Percentiles rank a stretch among this genome's conserved stretches.
Conservation (phyloP, 1,140 invertebrate species). For the Brachionus paranguensis region DNA sequence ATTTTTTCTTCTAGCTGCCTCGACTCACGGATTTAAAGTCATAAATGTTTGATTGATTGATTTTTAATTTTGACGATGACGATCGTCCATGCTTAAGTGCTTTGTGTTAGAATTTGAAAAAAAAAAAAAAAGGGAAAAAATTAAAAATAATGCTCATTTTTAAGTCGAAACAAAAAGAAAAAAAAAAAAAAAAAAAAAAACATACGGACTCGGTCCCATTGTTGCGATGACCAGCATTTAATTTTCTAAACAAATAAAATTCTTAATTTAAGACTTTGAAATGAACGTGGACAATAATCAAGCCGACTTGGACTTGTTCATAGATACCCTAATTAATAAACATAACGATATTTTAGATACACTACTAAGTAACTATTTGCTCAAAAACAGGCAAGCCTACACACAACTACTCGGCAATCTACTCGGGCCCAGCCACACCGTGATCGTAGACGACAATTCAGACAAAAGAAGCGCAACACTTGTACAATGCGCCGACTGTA, state of each 20-base stretch:
- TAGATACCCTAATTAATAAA: not conserved
- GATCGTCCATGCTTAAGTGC: not conserved
- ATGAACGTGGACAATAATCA: not conserved
- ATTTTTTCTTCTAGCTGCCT: too few relatives aligned
- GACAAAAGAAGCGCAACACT: not conserved
- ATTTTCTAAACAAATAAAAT: not conserved
- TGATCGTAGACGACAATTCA: not conserved
- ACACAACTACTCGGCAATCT: not conserved
- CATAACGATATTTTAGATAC: constrained; percentile 27
- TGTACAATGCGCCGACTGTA: not conserved
- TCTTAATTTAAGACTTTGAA: not conserved
- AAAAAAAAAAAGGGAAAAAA: not conserved
- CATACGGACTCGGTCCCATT: too few relatives aligned
- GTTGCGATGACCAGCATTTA: not conserved
- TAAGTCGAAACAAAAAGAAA: too few relatives aligned
- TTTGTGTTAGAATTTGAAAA: not conserved
- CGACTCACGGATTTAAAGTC: constrained; percentile 31
- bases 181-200: too few relatives aligned
- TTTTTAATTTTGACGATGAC: constrained; percentile 36
- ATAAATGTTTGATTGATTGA: constrained; percentile 37
- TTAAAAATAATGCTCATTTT: not conserved
- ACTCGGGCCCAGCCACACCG: not conserved
- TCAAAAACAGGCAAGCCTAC: not conserved
- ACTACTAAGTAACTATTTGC: not conserved
- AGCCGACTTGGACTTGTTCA: not conserved